Evolutionary conservation across 2,888 invertebrate genomes (phyloP).

Genomic region (Diachrysia chrysitis): DNA sequence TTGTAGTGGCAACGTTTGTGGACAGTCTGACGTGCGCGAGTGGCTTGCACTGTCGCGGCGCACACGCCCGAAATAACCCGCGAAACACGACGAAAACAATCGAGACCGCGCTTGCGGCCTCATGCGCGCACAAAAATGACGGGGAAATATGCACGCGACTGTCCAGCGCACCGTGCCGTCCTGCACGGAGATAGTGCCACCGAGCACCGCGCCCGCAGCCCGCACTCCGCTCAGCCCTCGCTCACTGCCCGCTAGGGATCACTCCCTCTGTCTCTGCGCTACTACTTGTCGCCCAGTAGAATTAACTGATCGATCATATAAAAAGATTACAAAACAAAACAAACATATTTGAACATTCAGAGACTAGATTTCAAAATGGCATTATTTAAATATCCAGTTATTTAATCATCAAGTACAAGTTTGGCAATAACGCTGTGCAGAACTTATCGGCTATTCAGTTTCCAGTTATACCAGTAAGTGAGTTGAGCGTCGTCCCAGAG

Average conservation of each 20-base stretch:
- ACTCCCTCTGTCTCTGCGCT: not conserved
- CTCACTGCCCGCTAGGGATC: slow-evolving; percentile 9
- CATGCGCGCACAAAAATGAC: slow-evolving; percentile 83
- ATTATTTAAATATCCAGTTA: not conserved
- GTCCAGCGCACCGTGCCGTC: slow-evolving; percentile 55
- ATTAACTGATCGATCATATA: not conserved
- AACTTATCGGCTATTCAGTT: slow-evolving; percentile 51
- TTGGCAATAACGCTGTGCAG: slow-evolving; percentile 29
- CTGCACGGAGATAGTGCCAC: slow-evolving; percentile 55
- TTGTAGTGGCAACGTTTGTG: slow-evolving; percentile 75
- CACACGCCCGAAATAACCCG: slow-evolving; percentile 85
- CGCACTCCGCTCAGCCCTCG: slow-evolving; percentile 11
- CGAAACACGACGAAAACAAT: slow-evolving; percentile 89
- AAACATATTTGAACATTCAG: not conserved
- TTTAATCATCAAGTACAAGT: slow-evolving; percentile 11
- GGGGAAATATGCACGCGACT: slow-evolving; percentile 77
- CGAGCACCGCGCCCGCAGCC: slow-evolving; percentile 26
- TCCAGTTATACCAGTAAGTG: slow-evolving; percentile 42
- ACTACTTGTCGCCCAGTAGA: not conserved
- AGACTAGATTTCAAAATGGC: not conserved
- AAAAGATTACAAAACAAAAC: not conserved
- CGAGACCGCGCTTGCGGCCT: slow-evolving; percentile 81
- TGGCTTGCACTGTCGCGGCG: slow-evolving; percentile 80
- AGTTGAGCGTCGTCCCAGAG: slow-evolving; percentile 53
- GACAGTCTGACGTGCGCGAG: slow-evolving; percentile 80